phyloP scores from a whole-genome alignment of 2,888 invertebrate genomes.

The Melieria crassipennis region DNA sequence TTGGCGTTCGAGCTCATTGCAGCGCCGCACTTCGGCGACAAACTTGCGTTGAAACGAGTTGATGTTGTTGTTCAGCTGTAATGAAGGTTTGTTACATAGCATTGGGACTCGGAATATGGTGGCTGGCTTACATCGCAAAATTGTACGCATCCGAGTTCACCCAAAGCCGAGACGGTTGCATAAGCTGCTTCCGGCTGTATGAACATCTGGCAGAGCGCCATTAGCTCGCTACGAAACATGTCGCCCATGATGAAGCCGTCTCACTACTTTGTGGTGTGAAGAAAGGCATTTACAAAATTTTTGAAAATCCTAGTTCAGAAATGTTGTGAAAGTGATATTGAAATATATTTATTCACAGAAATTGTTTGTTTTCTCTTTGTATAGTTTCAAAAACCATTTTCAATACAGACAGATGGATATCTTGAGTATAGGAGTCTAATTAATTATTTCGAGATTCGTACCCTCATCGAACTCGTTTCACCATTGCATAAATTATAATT shows the following conservation, averaged over 20 bases:
- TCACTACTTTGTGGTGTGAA: background rate
- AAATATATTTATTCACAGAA: too few relatives aligned
- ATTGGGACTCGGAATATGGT: background rate
- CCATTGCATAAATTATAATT: too few relatives aligned
- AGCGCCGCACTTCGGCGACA: conserved; percentile 84
- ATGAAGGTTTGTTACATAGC: conserved; percentile 26
- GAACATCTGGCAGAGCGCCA: conserved; percentile 93
- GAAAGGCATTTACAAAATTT: background rate
- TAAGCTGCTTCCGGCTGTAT: conserved; percentile 96
- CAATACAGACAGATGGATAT: too few relatives aligned
- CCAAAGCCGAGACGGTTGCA: conserved; percentile 91
- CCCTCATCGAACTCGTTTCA: too few relatives aligned
- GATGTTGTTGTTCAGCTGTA: conserved; percentile 78
- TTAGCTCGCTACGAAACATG: conserved; percentile 90
- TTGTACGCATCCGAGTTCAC: conserved; percentile 92
- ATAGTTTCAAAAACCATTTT: too few relatives aligned
- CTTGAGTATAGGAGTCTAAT: too few relatives aligned
- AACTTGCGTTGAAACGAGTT: conserved; percentile 88
- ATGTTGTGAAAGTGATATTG: background rate
- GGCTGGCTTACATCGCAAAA: conserved; percentile 87
- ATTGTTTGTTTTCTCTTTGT: too few relatives aligned
- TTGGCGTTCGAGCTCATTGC: conserved; percentile 87
- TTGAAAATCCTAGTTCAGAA: background rate
- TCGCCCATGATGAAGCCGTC: conserved; percentile 72
- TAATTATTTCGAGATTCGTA: too few relatives aligned